These are phyloP conservation scores for Siniperca chuatsi DNA, from an alignment of 2,113 vertebrate species.

Conservation along the genomic window DNA sequence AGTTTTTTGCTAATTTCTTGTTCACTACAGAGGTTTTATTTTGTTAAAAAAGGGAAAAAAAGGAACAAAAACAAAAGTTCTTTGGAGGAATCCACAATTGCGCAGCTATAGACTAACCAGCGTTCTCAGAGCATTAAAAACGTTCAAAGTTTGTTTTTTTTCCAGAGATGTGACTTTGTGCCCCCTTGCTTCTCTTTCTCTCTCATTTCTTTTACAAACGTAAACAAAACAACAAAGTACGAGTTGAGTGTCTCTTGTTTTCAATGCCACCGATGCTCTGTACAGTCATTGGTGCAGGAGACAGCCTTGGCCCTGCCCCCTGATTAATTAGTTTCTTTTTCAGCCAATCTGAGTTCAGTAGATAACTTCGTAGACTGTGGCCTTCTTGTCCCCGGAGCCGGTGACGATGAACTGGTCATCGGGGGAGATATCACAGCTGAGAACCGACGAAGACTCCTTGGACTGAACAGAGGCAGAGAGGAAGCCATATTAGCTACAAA, in stretches of 20 bases:
- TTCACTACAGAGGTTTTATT: slow-evolving; percentile 86
- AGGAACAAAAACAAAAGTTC: slow-evolving; percentile 77
- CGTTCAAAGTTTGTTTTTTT: slow-evolving; percentile 61
- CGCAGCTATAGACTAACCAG: slow-evolving; percentile 81
- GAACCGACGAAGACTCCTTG: slow-evolving; percentile 96
- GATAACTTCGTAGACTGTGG: slow-evolving; percentile 97
- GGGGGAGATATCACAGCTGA: slow-evolving; percentile 97
- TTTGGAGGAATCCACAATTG: slow-evolving; percentile 85
- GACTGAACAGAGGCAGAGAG: slow-evolving; percentile 83
- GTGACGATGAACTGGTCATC: slow-evolving; percentile 98
- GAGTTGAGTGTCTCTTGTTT: slow-evolving; percentile 61
- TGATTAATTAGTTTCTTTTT: slow-evolving; percentile 31
- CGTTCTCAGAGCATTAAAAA: slow-evolving; percentile 82
- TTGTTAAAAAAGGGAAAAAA: slow-evolving; percentile 73
- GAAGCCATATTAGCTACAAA: background rate
- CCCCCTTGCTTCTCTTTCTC: slow-evolving; percentile 60
- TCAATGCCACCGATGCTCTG: slow-evolving; percentile 62
- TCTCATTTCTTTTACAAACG: slow-evolving; percentile 71
- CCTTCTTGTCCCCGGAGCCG: slow-evolving; percentile 98
- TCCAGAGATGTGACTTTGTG: slow-evolving; percentile 79
- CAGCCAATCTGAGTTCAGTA: slow-evolving; percentile 87
- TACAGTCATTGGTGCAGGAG: slow-evolving; percentile 77
- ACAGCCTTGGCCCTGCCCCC: slow-evolving; percentile 34
- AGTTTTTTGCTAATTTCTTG: slow-evolving; percentile 76
- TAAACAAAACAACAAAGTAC: slow-evolving; percentile 80